A percentile compares a stretch with the other conserved stretches of the same genome.
These are phyloP conservation scores for Alligator sinensis DNA, from an alignment of 2,113 vertebrate genomes.

Conservation along the genomic window DNA sequence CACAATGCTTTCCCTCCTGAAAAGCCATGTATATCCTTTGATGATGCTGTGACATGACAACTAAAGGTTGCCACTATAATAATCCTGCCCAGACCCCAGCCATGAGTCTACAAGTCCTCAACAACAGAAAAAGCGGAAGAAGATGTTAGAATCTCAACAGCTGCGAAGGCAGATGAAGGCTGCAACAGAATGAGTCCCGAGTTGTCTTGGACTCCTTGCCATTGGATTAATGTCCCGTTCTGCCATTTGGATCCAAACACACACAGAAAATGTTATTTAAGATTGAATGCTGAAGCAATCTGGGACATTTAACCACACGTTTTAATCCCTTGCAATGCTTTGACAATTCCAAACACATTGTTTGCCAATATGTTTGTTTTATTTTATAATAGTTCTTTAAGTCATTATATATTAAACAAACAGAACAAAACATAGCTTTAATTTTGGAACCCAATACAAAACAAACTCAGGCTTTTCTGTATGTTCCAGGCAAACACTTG, in stretches of 20 bases:
- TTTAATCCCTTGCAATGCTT: background rate
- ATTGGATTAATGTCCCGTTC: no score
- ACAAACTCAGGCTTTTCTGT: background rate
- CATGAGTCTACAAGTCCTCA: no score
- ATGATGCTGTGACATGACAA: no score
- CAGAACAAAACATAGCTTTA: background rate
- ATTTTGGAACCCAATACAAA: background rate
- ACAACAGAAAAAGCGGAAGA: no score
- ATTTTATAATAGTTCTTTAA: background rate
- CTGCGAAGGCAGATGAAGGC: no score
- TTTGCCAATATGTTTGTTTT: background rate
- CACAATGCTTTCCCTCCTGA: no score
- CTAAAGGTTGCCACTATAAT: no score
- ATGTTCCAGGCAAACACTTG: background rate
- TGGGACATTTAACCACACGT: background rate
- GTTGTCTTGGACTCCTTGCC: no score
- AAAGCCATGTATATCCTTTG: no score
- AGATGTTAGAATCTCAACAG: no score
- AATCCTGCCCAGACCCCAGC: no score
- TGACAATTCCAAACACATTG: background rate
- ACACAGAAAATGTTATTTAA: background rate
- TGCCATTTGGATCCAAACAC: background rate
- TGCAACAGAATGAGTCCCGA: no score
- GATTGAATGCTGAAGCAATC: conserved; percentile 18
- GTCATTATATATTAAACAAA: background rate